phyloP scores from a whole-genome alignment of 2,113 vertebrate species.

The Otocyon megalotis region DNA sequence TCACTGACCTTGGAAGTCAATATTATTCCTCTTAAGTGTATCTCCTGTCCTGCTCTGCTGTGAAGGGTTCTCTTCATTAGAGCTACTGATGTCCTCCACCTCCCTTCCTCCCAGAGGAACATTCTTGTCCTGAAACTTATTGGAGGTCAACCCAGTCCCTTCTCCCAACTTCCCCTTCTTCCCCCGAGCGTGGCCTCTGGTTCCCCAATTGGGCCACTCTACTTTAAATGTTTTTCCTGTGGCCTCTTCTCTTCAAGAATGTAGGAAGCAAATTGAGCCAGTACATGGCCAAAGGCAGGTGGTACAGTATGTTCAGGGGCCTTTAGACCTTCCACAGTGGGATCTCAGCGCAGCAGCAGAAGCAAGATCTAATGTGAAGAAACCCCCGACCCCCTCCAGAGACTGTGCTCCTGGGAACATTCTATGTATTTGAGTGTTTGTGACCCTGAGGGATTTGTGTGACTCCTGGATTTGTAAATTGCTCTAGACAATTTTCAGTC shows the following conservation, averaged over 20 bases:
- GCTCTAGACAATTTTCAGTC: neutral
- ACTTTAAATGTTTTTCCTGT: constrained; percentile 31
- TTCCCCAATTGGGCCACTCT: neutral
- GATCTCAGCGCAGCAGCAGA: neutral
- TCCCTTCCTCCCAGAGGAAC: neutral
- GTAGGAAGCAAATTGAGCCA: constrained; percentile 64
- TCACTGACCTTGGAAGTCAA: neutral
- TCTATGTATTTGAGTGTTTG: neutral
- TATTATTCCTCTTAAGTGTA: neutral
- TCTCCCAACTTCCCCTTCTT: neutral
- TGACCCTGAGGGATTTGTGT: neutral
- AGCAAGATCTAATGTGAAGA: neutral
- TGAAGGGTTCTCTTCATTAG: neutral
- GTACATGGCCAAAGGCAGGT: neutral
- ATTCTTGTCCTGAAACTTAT: neutral
- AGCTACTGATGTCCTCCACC: neutral
- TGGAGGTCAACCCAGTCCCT: neutral
- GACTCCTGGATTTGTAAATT: neutral
- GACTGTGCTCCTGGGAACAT: neutral
- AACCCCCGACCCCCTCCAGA: neutral
- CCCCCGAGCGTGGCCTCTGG: neutral
- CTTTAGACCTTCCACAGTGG: neutral
- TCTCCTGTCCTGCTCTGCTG: neutral
- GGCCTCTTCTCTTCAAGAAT: constrained; percentile 56
- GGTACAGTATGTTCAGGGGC: neutral